Evolutionary conservation across 2,888 invertebrate genomes (phyloP).

Genomic region (Dynastes maya): DNA sequence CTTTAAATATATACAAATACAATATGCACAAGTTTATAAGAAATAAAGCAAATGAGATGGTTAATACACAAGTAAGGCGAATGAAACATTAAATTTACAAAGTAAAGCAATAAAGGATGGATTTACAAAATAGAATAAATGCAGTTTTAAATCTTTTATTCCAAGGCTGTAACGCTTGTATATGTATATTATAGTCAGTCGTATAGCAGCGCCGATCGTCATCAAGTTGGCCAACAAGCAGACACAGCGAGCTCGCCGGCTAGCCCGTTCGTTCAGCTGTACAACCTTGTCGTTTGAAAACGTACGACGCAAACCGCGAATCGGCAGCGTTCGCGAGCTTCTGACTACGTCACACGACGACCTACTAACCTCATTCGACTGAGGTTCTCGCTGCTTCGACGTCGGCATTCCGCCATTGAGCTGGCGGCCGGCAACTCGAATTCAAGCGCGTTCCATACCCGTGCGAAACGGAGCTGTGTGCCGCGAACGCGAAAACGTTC

Average conservation of each 20-base stretch:
- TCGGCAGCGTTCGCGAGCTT: conserved; percentile 79
- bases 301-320: conserved; percentile 77
- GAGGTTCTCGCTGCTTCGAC: conserved; percentile 68
- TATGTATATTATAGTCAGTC: too few relatives aligned
- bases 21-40: too few relatives aligned
- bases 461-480: too few relatives aligned
- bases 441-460: conserved; percentile 4
- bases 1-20: too few relatives aligned
- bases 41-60: too few relatives aligned
- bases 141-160: too few relatives aligned
- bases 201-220: neutral
- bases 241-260: neutral
- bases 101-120: too few relatives aligned
- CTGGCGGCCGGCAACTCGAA: conserved; percentile 60
- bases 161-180: too few relatives aligned
- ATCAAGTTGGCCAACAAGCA: neutral
- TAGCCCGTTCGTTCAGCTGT: neutral
- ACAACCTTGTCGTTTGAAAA: conserved; percentile 57
- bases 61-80: too few relatives aligned
- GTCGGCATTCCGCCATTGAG: conserved; percentile 67
- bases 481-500: conserved; percentile 27
- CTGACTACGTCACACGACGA: conserved; percentile 77
- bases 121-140: too few relatives aligned
- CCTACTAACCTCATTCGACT: conserved; percentile 80
- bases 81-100: too few relatives aligned